phyloP scores from a whole-genome alignment of 2,113 vertebrate species.

The Jaculus jaculus region DNA sequence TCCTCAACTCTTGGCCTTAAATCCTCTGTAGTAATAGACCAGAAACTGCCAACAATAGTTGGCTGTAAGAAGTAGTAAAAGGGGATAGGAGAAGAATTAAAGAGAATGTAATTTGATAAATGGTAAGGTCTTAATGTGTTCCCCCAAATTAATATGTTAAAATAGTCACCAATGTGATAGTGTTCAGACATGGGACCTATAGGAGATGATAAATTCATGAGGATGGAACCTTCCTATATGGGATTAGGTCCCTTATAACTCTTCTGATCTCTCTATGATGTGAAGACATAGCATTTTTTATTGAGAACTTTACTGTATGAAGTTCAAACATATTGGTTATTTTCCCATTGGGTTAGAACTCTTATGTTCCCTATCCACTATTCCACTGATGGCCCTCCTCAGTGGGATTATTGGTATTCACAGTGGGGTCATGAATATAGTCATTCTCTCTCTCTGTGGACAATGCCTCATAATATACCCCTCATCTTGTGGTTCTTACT shows the following conservation, averaged over 20 bases:
- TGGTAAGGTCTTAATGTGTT: background rate
- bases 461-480: no score
- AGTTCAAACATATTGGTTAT: no score
- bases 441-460: no score
- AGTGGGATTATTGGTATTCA: no score
- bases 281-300: background rate
- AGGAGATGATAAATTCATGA: background rate
- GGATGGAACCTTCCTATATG: background rate
- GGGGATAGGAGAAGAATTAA: background rate
- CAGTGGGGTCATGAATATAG: no score
- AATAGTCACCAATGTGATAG: background rate
- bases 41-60: slow-evolving; percentile 9
- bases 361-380: no score
- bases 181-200: background rate
- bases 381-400: no score
- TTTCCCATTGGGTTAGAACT: no score
- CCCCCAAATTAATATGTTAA: background rate
- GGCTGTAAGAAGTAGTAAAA: background rate
- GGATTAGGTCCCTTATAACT: background rate
- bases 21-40: background rate
- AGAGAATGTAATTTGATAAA: slow-evolving; percentile 9
- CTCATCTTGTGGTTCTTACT: no score
- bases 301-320: no score
- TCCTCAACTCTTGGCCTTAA: background rate
- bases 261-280: background rate